Evolutionary conservation across 2,888 invertebrate genomes (phyloP).

Genomic region (Polia nebulosa): DNA sequence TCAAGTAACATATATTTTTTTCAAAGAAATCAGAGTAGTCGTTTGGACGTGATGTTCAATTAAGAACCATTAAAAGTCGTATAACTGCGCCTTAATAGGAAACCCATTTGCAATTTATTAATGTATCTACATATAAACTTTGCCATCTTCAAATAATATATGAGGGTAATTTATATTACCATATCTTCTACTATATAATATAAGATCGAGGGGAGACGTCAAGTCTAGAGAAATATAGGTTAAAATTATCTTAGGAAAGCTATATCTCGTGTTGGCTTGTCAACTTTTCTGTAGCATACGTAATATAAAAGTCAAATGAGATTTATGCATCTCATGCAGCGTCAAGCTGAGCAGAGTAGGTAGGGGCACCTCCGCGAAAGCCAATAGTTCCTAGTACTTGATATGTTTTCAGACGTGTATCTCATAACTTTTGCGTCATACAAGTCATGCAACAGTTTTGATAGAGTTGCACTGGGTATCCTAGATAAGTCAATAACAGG

Average conservation of each 20-base stretch:
- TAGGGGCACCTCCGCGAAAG: too few relatives aligned
- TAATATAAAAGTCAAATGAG: constrained; percentile 37
- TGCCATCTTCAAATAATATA: too few relatives aligned
- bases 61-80: too few relatives aligned
- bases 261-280: constrained; percentile 13
- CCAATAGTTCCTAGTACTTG: constrained; percentile 21
- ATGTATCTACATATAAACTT: too few relatives aligned
- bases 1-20: too few relatives aligned
- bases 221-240: constrained; percentile 4
- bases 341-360: neutral
- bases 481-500: neutral
- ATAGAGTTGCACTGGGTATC: neutral
- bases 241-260: constrained; percentile 10
- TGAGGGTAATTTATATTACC: too few relatives aligned
- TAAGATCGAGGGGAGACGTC: constrained; percentile 9
- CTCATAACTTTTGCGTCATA: neutral
- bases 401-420: constrained; percentile 1
- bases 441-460: neutral
- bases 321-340: constrained; percentile 27
- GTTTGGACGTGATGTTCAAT: too few relatives aligned
- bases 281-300: constrained; percentile 30
- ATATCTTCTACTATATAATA: too few relatives aligned
- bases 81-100: too few relatives aligned
- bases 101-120: too few relatives aligned
- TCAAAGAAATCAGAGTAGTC: too few relatives aligned